Base-by-base conservation (phyloP, 1,140 invertebrate genomes). In the Trialeurodes vaporariorum region DNA sequence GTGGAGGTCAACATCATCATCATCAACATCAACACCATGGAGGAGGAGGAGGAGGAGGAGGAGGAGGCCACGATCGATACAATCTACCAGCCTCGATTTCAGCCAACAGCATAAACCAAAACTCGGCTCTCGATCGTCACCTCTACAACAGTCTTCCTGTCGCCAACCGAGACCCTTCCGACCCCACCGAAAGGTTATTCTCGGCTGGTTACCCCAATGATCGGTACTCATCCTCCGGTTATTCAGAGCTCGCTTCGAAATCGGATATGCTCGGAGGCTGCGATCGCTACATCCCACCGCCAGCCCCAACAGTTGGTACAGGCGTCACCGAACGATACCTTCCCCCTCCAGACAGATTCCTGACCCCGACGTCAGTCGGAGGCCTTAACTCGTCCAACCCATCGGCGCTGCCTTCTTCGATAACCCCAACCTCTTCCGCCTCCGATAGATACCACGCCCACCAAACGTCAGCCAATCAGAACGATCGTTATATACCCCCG, bases 281-380 rank as follows among this genome's bases (percentile, higher is more conserved):
- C 34, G 34, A 49, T 5, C 34, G 34, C 34, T 61, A 61, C 60
- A 61, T 61, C n/a, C 60, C 60, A 61, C n/a, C 60, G 9, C 60
- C 60, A 5, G 60, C 60, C 5, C 60, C 34, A 5, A 9, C 34
- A 5, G 34, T 17, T 9, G n/a, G n/a, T n/a, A n/a, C n/a, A n/a
- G n/a, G n/a, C n/a, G 34, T 17, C 34, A 9, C 81, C 63, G 80
- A 81, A 24, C 71, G 79, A 49, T 85, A 83, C 74, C 77, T 83
- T 27, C 76, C 81, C 65, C 76, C 81, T 1, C 76, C 79, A 2
- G n/a, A 23, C 22, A 5, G 25, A 11, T 79, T 78, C 11, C 78
- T 83, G 34, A 49, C 34, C 34, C 34, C 34, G 34, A 49, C 5
- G n/a, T n/a, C n/a, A n/a, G n/a, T n/a, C n/a, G n/a, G n/a, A n/a